Percentiles rank a stretch among this genome's conserved stretches.
Evolutionary conservation across 2,888 invertebrate species (phyloP).

Genomic region (Salticus scenicus): DNA sequence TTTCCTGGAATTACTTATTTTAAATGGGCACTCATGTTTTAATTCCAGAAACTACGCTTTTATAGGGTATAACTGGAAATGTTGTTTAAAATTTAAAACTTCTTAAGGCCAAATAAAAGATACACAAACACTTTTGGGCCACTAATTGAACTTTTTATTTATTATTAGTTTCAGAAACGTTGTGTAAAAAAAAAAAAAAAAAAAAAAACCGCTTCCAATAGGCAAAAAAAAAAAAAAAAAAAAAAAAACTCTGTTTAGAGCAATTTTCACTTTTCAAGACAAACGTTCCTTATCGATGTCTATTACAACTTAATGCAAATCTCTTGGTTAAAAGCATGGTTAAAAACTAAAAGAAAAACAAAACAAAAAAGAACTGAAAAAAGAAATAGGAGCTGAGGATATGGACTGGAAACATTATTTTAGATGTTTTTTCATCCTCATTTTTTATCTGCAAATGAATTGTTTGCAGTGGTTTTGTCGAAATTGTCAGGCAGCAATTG

Average conservation of each 20-base stretch:
- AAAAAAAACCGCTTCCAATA: background rate
- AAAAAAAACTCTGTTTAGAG: constrained; percentile 26
- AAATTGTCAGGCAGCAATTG: constrained; percentile 67
- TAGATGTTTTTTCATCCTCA: constrained; percentile 17
- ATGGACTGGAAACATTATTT: constrained; percentile 47
- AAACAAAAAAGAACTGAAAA: constrained; percentile 11
- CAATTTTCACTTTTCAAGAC: constrained; percentile 28
- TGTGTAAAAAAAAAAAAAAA: background rate
- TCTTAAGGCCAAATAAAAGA: constrained; percentile 45
- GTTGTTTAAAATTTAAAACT: constrained; percentile 37
- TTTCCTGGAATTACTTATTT: background rate
- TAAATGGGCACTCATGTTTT: constrained; percentile 3
- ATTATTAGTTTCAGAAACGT: background rate
- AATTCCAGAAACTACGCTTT: constrained; percentile 1
- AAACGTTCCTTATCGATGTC: constrained; percentile 29
- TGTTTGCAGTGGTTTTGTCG: constrained; percentile 69
- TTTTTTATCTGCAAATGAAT: constrained; percentile 45
- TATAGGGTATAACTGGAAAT: constrained; percentile 2
- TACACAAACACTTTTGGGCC: constrained; percentile 44
- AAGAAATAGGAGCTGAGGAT: constrained; percentile 26
- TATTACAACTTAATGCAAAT: constrained; percentile 66
- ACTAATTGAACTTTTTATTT: constrained; percentile 65
- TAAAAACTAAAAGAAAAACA: constrained; percentile 53
- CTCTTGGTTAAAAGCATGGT: constrained; percentile 56
- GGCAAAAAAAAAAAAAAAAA: constrained; percentile 15